Evolutionary conservation across 1,140 invertebrate genomes (phyloP), one percentile per base, ranked within the genome.

Genomic region (Zelostemma sp.): DNA sequence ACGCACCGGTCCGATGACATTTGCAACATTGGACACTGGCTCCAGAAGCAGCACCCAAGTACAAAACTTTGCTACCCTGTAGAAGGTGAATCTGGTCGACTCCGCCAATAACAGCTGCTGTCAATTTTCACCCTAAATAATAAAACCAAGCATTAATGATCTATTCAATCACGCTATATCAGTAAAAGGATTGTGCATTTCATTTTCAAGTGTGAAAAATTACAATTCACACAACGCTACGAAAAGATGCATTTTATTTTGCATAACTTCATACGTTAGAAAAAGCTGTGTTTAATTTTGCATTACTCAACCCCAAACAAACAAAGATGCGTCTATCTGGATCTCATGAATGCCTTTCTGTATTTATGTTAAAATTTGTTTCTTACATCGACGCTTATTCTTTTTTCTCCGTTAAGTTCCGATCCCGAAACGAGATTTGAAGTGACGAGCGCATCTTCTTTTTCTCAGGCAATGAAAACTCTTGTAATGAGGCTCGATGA

Each of bases 11-110:
- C 98, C 98, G 68, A 99, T 96, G 75, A 99, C 87, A 88, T 99
- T 98, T 0, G 98, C 97, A 0, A 99, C 98, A 85, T 99, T 98
- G 25, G 97, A 99, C 17, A 99, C 98, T 11, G 3, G 98, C 99
- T 16, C 98, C 98, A 16, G 97, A 99, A 4, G 98, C 98, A 51
- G 96, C 98, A 25, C 98, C 98, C 0, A 99, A 86, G 75, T 99
- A 99, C n/a, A 99, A 86, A 8, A 99, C 97, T 87, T 97, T 97
- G 25, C 92, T 92, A 1, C 97, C 97, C 1, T 97, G 97, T 19
- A 93, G 88, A 89, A 99, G 99, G 85, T 99, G 94, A 76, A 99
- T 99, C 81, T 97, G 89, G 75, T 98, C 97, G 33, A 99, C 91
- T 55, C 98, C 98, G 62, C 97, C 97, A 62, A 99, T 88, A 68